These are phyloP conservation scores for Eupithecia abbreviata DNA, from an alignment of 2,888 invertebrate genomes.

Conservation along the genomic window DNA sequence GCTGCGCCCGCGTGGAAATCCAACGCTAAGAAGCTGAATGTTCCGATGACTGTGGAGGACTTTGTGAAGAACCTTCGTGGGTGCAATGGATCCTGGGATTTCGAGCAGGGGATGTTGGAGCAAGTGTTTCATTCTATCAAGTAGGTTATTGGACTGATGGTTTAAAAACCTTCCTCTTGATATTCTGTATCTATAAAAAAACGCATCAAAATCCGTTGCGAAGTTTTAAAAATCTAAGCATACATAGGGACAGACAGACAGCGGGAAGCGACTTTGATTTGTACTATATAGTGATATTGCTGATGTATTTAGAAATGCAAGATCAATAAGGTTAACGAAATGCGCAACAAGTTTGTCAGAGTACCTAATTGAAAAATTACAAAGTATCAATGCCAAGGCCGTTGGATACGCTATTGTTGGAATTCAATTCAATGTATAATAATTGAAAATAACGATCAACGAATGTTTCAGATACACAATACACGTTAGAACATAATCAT, in stretches of 20 bases:
- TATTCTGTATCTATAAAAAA: no score
- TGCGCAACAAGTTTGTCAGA: slow-evolving; percentile 13
- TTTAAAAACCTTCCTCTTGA: no score
- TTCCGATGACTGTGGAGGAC: slow-evolving; percentile 95
- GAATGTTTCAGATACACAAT: not conserved
- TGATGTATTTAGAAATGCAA: not conserved
- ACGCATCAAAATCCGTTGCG: no score
- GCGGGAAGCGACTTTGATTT: no score
- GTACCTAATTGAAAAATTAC: slow-evolving; percentile 16
- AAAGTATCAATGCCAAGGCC: slow-evolving; percentile 21
- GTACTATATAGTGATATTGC: no score
- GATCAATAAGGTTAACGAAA: slow-evolving; percentile 7
- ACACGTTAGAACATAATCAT: not conserved
- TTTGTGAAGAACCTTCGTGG: slow-evolving; percentile 96
- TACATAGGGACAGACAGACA: no score
- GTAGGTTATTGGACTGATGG: slow-evolving; percentile 81
- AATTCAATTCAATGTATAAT: not conserved
- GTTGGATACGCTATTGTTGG: slow-evolving; percentile 7
- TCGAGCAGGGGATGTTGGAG: slow-evolving; percentile 96
- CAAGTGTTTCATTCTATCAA: slow-evolving; percentile 96
- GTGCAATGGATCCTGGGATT: slow-evolving; percentile 96
- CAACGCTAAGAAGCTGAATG: slow-evolving; percentile 96
- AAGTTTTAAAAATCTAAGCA: no score
- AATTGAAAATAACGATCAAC: not conserved
- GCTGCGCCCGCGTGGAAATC: no score